These are phyloP conservation scores for Ephydatia muelleri DNA, from an alignment of 37 sponge, comb jelly and placozoan genomes.

Conservation along the genomic window DNA sequence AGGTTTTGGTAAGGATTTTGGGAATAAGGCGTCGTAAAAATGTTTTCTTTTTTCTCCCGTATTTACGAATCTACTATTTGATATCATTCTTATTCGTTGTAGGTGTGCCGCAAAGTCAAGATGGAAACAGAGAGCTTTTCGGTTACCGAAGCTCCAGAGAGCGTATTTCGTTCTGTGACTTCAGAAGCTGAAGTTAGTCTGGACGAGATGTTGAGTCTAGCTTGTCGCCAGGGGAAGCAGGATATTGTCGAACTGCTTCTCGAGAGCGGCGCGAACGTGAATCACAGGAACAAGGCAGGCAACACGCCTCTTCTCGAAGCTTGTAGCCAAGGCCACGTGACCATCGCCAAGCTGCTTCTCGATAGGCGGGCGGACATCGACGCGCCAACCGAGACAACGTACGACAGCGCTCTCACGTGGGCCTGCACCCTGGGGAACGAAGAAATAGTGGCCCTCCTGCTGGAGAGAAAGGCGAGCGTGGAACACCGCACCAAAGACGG, in stretches of 20 bases:
- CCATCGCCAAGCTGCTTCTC: conserved; percentile 81
- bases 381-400: conserved; percentile 94
- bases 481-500: conserved; percentile 99
- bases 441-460: conserved; percentile 82
- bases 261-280: conserved; percentile 95
- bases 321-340: conserved; percentile 97
- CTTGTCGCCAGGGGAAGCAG: conserved; percentile 99
- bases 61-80: not conserved
- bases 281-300: conserved; percentile 95
- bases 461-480: conserved; percentile 81
- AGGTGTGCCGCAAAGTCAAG: not conserved
- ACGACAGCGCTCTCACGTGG: conserved; percentile 97
- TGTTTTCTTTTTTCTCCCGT: not conserved
- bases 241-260: conserved; percentile 97
- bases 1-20: not conserved
- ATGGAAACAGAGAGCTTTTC: conserved; percentile 47
- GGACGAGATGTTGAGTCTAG: conserved; percentile 98
- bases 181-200: conserved; percentile 87
- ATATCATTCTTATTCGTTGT: not conserved
- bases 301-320: conserved; percentile 98
- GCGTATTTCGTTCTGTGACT: conserved; percentile 55
- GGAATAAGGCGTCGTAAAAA: not conserved
- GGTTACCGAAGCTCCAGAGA: conserved; percentile 34
- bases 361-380: conserved; percentile 95
- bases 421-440: conserved; percentile 99